Base-by-base conservation (phyloP, 2,797 vertebrate genomes). In the Hephaestus fuliginosus region DNA sequence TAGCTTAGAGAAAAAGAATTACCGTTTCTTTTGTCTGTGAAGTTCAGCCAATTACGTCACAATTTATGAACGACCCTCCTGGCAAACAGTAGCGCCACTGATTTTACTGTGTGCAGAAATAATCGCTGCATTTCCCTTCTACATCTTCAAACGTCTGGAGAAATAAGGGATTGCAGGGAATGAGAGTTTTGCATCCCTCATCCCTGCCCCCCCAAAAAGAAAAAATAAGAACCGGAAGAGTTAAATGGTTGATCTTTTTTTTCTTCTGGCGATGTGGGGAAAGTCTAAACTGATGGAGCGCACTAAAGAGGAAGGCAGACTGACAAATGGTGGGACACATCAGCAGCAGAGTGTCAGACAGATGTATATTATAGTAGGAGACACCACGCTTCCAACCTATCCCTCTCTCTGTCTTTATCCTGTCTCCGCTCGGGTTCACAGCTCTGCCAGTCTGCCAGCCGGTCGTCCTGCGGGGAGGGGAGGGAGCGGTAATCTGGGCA, bases 401-500 rank as follows among this genome's bases (percentile, higher is more conserved):
- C 41, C 57, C 46, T 49, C 64, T 36, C 49, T 70, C 12, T 25
- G 15, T 80, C 74, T 85, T 79, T 74, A 86, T 86, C 85, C 64
- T 0, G 52, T 73, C 76, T 78, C 66, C 14, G 75, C 53, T 14
- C 69, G 7, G 49, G 39, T 46, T 80, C 76, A 56, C 57, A 28
- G 61, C 70, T 52, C 78, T 74, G 74, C 72, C 86, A 28, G 61
- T 51, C 58, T 64, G 80, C 84, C 83, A 83, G 83, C 80, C 62
- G 64, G 61, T 80, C 86, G 33, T 83, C 64, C 78, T 65, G 73
- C 81, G 76, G 75, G 71, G 83, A 75, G 69, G 72, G 88, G 77
- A 55, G 62, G 76, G 71, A 68, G 74, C 49, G 5, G 66, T 94
- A 94, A 93, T 94, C 93, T 89, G 89, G 85, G 83, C 58, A 76